phyloP scores from a whole-genome alignment of 2,888 invertebrate genomes.

The Tinea trinotella region DNA sequence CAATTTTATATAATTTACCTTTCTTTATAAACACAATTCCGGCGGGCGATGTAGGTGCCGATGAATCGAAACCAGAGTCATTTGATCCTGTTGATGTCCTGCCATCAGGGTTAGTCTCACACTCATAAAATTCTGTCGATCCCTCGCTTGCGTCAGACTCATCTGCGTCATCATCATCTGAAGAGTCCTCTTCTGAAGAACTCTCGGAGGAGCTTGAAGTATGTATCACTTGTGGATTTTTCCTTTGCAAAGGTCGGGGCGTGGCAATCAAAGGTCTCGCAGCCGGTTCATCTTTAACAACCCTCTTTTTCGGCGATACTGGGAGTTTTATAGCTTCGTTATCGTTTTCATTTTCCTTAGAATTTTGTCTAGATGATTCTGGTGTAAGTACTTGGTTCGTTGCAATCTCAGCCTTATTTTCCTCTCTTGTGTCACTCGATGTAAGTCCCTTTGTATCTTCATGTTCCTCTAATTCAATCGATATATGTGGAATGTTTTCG shows the following conservation, averaged over 20 bases:
- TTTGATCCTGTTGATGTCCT: slow-evolving; percentile 83
- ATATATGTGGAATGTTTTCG: slow-evolving; percentile 41
- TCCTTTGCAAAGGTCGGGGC: slow-evolving; percentile 74
- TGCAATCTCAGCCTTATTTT: slow-evolving; percentile 38
- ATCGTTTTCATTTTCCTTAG: slow-evolving; percentile 23
- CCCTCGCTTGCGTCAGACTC: slow-evolving; percentile 56
- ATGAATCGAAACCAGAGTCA: slow-evolving; percentile 87
- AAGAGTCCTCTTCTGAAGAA: slow-evolving; percentile 52
- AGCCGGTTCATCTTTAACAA: slow-evolving; percentile 69
- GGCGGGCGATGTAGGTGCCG: slow-evolving; percentile 76
- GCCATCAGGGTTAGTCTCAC: slow-evolving; percentile 67
- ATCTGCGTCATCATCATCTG: slow-evolving; percentile 39
- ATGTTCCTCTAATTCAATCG: not conserved
- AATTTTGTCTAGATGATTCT: slow-evolving; percentile 28
- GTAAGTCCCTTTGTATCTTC: slow-evolving; percentile 27
- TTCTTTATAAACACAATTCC: slow-evolving; percentile 74
- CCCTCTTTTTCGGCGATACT: slow-evolving; percentile 32
- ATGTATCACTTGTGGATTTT: slow-evolving; percentile 51
- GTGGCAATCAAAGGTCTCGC: slow-evolving; percentile 72
- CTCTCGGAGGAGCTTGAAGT: slow-evolving; percentile 59
- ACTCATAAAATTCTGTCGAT: slow-evolving; percentile 57
- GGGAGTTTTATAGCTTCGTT: slow-evolving; percentile 23
- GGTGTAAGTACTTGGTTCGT: slow-evolving; percentile 28
- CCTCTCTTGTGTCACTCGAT: slow-evolving; percentile 28
- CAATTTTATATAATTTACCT: slow-evolving; percentile 51